phyloP scores from a whole-genome alignment of 2,797 vertebrate genomes.

The Thamnophis elegans region DNA sequence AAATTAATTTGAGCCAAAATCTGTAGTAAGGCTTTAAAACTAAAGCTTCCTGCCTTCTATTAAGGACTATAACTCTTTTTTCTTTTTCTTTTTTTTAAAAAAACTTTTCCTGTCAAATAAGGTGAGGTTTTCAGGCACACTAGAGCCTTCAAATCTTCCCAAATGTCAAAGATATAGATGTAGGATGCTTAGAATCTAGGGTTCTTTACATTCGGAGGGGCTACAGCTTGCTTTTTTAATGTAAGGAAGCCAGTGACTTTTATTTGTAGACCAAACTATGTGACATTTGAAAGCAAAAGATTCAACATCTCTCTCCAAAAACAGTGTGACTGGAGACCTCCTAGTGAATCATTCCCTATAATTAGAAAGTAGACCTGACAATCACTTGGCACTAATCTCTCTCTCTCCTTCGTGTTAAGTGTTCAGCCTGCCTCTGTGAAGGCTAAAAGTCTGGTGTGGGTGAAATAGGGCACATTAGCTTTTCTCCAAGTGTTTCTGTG shows the following conservation, averaged over 20 bases:
- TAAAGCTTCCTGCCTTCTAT: neutral
- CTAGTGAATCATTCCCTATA: neutral
- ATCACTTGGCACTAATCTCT: neutral
- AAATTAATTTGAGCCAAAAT: neutral
- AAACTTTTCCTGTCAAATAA: neutral
- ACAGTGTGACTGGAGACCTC: neutral
- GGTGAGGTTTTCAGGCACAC: neutral
- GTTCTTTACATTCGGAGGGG: neutral
- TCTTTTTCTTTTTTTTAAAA: neutral
- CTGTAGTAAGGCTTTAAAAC: neutral
- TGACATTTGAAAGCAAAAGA: neutral
- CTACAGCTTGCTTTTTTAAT: neutral
- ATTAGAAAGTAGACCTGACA: neutral
- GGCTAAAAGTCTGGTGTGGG: neutral
- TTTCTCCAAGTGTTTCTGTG: neutral
- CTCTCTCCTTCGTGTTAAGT: neutral
- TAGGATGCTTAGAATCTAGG: neutral
- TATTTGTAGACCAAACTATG: neutral
- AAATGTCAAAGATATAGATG: neutral
- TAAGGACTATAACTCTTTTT: neutral
- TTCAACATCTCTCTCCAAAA: neutral
- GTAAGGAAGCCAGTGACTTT: neutral
- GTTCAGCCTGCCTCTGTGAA: neutral
- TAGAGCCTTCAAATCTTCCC: neutral
- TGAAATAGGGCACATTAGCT: neutral